phyloP scores from a whole-genome alignment of 1,140 invertebrate species.

The Papilio polyxenes region DNA sequence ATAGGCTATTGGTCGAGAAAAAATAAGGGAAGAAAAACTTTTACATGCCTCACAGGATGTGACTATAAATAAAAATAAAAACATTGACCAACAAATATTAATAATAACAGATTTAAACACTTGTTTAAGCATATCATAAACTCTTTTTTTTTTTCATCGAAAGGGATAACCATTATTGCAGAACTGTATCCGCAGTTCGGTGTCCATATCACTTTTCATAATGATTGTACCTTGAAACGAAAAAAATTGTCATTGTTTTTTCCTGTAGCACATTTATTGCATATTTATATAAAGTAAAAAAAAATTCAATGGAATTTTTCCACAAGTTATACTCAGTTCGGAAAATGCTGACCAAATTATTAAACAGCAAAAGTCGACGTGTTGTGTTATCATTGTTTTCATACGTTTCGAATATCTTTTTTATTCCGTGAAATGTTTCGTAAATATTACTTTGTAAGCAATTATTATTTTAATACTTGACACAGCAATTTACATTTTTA shows the following conservation, averaged over 20 bases:
- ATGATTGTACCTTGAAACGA: not conserved
- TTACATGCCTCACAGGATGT: too few species aligned
- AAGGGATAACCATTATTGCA: too few species aligned
- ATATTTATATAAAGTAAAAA: not conserved
- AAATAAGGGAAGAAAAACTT: not conserved
- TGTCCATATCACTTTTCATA: not conserved
- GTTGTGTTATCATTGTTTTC: not conserved
- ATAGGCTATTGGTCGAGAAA: not conserved
- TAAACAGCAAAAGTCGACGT: not conserved
- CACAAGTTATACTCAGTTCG: not conserved
- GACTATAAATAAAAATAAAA: too few species aligned
- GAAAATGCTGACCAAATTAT: not conserved
- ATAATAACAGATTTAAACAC: too few species aligned
- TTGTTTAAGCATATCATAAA: too few species aligned
- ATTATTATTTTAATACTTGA: not conserved
- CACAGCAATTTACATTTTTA: not conserved
- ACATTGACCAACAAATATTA: too few species aligned
- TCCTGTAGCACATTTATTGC: too few species aligned
- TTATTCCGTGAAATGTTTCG: not conserved
- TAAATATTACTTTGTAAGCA: not conserved
- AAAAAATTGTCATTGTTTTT: not conserved
- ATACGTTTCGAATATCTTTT: not conserved
- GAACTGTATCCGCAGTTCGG: too few species aligned
- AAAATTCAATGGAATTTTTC: not conserved
- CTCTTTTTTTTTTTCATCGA: too few species aligned